Conservation (phyloP, 2,888 invertebrate species). For the Meiosimyza decipiens region DNA sequence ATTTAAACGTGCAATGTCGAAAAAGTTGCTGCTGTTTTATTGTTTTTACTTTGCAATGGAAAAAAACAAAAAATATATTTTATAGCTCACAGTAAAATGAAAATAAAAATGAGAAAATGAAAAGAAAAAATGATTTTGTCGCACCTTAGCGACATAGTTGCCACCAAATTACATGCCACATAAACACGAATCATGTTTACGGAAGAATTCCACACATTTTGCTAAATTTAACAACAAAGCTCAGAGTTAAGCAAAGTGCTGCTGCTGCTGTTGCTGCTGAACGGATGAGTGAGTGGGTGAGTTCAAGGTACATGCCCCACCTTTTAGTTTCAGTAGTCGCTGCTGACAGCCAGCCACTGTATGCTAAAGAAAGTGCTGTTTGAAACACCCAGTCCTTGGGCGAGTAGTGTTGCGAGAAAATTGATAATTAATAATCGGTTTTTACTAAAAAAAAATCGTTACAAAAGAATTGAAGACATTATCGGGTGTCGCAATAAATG, state of each 20-base stretch:
- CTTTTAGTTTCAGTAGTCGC: too few species aligned
- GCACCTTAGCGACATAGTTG: slow-evolving; percentile 61
- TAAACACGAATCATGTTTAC: slow-evolving; percentile 30
- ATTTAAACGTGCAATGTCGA: too few species aligned
- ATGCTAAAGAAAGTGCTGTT: too few species aligned
- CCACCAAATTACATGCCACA: slow-evolving; percentile 51
- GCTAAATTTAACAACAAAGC: slow-evolving; percentile 26
- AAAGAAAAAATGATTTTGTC: slow-evolving; percentile 51
- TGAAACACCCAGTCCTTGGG: too few species aligned
- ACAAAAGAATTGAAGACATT: too few species aligned
- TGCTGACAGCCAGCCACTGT: too few species aligned
- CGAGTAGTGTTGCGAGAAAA: too few species aligned
- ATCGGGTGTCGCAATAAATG: too few species aligned
- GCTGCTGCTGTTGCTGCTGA: neutral
- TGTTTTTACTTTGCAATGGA: neutral
- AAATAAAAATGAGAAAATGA: neutral
- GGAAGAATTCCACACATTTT: slow-evolving; percentile 16
- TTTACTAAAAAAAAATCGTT: too few species aligned
- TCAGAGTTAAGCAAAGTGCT: neutral
- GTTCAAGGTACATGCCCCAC: too few species aligned
- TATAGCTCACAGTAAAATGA: neutral
- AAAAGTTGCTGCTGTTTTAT: neutral
- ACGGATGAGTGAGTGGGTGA: slow-evolving; percentile 11
- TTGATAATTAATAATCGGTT: too few species aligned
- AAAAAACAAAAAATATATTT: neutral